Conservation (phyloP, 1,140 invertebrate species). For the Aphelenchoides avenae region DNA sequence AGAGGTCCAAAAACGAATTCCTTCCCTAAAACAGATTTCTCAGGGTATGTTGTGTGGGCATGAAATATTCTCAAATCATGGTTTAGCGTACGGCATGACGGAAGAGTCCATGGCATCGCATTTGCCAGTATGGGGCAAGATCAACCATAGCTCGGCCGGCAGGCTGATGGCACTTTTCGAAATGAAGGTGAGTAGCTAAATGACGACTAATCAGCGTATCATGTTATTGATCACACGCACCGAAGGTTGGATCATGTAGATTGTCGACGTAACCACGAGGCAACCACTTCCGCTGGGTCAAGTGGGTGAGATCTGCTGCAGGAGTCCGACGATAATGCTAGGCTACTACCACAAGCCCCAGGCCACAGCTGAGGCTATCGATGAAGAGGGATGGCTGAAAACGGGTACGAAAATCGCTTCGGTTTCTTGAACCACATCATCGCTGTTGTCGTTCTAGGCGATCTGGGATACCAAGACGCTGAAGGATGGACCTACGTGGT, state of each 20-base stretch:
- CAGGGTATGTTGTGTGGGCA: too few relatives aligned
- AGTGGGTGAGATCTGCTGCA: slow-evolving; percentile 6
- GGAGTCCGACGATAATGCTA: slow-evolving; percentile 34
- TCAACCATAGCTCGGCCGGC: slow-evolving; percentile 1
- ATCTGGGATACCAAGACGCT: slow-evolving; percentile 72
- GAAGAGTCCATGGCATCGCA: slow-evolving; percentile 13
- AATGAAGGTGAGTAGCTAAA: slow-evolving; percentile 9
- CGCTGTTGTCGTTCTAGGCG: slow-evolving; percentile 52
- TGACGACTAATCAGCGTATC: not conserved
- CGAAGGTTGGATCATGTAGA: slow-evolving; percentile 14
- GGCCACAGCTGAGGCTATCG: slow-evolving; percentile 65
- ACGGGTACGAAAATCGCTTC: slow-evolving; percentile 70
- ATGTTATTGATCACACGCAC: slow-evolving; percentile 15
- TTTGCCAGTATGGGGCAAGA: slow-evolving; percentile 5
- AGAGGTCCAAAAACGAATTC: too few relatives aligned
- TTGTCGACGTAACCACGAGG: slow-evolving; percentile 11
- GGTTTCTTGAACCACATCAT: not conserved
- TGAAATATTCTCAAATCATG: not conserved
- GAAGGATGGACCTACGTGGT: slow-evolving; percentile 69
- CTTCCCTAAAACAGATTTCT: too few relatives aligned
- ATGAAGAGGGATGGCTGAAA: slow-evolving; percentile 71
- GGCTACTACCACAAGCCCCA: slow-evolving; percentile 35
- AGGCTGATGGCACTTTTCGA: slow-evolving; percentile 12
- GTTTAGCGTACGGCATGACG: slow-evolving; percentile 27
- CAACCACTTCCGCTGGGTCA: not conserved